Conservation (phyloP, 2,888 invertebrate species). For the Thereva nobilitata region DNA sequence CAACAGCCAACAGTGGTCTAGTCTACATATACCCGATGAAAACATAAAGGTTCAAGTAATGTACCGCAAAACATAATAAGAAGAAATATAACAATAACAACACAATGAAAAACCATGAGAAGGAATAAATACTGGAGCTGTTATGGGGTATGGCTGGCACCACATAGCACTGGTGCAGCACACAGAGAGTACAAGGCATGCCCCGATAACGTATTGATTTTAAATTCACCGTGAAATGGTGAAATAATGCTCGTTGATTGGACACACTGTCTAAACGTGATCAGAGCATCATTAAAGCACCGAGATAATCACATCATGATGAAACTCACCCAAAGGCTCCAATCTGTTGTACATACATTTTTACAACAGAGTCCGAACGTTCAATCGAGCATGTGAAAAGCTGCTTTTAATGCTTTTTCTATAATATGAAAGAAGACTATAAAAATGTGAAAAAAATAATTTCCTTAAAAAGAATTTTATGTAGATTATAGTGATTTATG, state of each 20-base stretch:
- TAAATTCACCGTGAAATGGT: conserved; percentile 43
- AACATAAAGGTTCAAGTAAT: conserved; percentile 15
- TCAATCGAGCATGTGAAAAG: too few species aligned
- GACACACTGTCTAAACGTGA: conserved; percentile 43
- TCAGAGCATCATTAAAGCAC: conserved; percentile 39
- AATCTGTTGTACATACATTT: too few species aligned
- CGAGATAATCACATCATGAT: conserved; percentile 33
- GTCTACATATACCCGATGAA: conserved; percentile 8
- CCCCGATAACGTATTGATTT: conserved; percentile 43
- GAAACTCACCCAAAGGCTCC: conserved; percentile 20
- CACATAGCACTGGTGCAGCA: not conserved
- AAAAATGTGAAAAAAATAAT: too few species aligned
- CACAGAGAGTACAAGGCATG: conserved; percentile 10
- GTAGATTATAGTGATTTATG: too few species aligned
- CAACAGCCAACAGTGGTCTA: conserved; percentile 3
- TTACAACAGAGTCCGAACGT: too few species aligned
- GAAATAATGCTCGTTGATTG: conserved; percentile 43
- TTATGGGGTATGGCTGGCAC: not conserved
- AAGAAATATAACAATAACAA: conserved; percentile 1
- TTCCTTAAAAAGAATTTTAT: too few species aligned
- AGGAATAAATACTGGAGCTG: not conserved
- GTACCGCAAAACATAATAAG: conserved; percentile 3
- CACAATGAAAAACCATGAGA: not conserved
- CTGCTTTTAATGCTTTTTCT: too few species aligned
- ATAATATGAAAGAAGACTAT: too few species aligned